These are phyloP conservation scores for Vulpes lagopus DNA, from an alignment of 2,113 vertebrate species.

Conservation along the genomic window DNA sequence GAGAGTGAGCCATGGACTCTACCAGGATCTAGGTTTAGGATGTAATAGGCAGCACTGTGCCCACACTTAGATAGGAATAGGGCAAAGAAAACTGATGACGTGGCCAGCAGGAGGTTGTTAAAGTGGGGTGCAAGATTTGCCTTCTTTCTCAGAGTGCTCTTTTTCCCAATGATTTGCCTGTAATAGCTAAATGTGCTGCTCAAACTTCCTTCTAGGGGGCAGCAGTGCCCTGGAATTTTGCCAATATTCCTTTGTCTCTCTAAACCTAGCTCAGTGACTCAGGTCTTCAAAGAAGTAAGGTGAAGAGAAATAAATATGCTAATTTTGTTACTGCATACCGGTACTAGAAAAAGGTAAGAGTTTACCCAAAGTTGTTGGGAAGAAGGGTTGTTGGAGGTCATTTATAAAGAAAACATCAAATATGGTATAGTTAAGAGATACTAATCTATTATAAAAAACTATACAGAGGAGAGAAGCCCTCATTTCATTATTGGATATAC, in stretches of 20 bases:
- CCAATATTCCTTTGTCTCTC: not conserved
- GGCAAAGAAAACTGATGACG: not conserved
- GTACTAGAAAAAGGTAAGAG: not conserved
- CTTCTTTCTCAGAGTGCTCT: not conserved
- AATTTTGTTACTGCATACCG: not conserved
- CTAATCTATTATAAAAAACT: not conserved
- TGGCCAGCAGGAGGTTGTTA: not conserved
- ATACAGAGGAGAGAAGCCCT: not conserved
- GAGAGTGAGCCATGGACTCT: not conserved
- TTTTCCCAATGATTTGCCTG: not conserved
- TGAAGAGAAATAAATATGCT: not conserved
- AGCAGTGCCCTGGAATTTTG: constrained; percentile 63
- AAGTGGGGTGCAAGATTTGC: not conserved
- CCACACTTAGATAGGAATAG: not conserved
- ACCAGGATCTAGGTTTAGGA: not conserved
- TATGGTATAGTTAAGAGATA: constrained; percentile 24
- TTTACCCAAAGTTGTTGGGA: not conserved
- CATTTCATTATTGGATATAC: not conserved
- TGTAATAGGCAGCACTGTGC: not conserved
- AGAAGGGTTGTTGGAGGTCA: not conserved
- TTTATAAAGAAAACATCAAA: not conserved
- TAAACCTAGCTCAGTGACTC: not conserved
- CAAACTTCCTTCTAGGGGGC: constrained; percentile 62
- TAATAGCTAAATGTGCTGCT: not conserved
- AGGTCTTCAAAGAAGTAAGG: not conserved